Evolutionary conservation across 2,888 invertebrate species (phyloP).

Genomic region (Apotomis turbidana): DNA sequence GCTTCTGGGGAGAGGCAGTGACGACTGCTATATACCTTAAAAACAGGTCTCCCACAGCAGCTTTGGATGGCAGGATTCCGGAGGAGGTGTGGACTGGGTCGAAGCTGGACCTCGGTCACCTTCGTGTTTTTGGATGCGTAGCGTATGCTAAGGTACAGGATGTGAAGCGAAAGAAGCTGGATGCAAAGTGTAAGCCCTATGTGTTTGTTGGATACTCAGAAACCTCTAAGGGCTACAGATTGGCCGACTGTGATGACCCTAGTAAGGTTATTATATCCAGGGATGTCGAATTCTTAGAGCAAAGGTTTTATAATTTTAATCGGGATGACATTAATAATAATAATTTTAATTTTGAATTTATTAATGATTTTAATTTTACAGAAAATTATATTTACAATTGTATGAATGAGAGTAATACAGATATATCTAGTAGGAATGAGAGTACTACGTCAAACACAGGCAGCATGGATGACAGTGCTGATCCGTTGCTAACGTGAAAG

Average conservation of each 20-base stretch:
- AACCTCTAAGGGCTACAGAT: slow-evolving; percentile 15
- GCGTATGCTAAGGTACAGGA: slow-evolving; percentile 19
- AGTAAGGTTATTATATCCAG: too few species aligned
- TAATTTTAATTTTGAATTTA: background rate
- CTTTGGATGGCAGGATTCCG: too few species aligned
- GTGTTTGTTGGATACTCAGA: slow-evolving; percentile 21
- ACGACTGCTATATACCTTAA: too few species aligned
- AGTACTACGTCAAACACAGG: background rate
- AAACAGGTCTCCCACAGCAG: too few species aligned
- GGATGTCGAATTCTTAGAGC: slow-evolving; percentile 4
- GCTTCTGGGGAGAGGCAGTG: too few species aligned
- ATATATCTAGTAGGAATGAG: background rate
- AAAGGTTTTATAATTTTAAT: background rate
- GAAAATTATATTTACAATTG: background rate
- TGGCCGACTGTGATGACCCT: slow-evolving; percentile 14
- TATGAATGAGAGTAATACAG: background rate
- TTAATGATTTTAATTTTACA: background rate
- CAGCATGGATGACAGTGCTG: too few species aligned
- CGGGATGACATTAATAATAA: background rate
- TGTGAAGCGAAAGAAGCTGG: slow-evolving; percentile 9
- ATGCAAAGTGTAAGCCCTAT: slow-evolving; percentile 20
- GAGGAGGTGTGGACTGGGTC: too few species aligned
- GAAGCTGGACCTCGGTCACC: background rate
- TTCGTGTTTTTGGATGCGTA: too few species aligned
- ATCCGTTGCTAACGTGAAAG: too few species aligned